phyloP scores from a whole-genome alignment of 2,797 vertebrate genomes.

The Phyllotis vaccarum region DNA sequence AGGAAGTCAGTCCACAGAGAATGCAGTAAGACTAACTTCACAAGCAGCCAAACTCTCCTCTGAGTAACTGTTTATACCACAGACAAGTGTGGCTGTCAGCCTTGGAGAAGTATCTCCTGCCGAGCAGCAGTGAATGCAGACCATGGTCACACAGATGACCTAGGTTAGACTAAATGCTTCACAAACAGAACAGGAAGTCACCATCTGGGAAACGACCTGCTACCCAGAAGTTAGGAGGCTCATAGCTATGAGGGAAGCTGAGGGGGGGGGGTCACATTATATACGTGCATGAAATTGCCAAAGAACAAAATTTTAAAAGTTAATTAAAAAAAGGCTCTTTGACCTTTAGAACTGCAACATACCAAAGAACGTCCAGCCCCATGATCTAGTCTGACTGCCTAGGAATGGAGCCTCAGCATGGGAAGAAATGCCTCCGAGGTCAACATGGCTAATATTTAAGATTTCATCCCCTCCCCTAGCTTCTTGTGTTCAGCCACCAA shows the following conservation, averaged over 20 bases:
- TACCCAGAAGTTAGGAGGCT: background rate
- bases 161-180: background rate
- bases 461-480: background rate
- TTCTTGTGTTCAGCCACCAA: background rate
- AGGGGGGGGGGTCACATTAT: background rate
- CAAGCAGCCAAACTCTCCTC: background rate
- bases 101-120: background rate
- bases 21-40: background rate
- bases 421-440: background rate
- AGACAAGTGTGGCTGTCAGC: background rate
- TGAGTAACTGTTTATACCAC: background rate
- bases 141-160: background rate
- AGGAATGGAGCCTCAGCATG: background rate
- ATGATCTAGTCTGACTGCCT: background rate
- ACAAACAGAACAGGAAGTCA: background rate
- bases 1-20: background rate
- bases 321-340: background rate
- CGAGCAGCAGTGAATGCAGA: background rate
- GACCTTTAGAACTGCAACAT: background rate
- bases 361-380: background rate
- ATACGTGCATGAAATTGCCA: background rate
- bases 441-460: background rate
- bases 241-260: background rate
- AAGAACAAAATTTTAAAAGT: background rate
- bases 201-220: background rate